A percentile compares a stretch with the other conserved stretches of the same genome.
These are phyloP conservation scores for Nemapogon koenigi DNA, from an alignment of 2,888 invertebrate genomes.

Conservation along the genomic window DNA sequence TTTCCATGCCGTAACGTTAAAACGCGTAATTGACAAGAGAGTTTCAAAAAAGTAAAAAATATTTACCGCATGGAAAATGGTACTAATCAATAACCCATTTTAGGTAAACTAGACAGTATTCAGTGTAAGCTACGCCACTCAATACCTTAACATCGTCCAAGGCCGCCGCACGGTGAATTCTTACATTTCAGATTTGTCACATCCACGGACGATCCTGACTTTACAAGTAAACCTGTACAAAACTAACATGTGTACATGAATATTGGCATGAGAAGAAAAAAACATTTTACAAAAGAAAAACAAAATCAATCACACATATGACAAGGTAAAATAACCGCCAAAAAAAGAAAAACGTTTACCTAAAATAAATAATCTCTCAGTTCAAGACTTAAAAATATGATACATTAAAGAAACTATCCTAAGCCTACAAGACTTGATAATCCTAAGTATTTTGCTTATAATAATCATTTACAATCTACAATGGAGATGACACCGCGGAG, in stretches of 20 bases:
- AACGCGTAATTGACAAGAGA: too few species aligned
- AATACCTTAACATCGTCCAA: conserved; percentile 2
- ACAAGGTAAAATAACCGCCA: background rate
- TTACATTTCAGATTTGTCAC: background rate
- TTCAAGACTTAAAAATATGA: conserved; percentile 57
- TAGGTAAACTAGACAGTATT: background rate
- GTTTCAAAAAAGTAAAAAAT: too few species aligned
- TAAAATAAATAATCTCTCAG: conserved; percentile 15
- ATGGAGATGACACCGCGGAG: too few species aligned
- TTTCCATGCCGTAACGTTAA: too few species aligned
- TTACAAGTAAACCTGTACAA: conserved; percentile 8
- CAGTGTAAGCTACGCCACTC: conserved; percentile 1
- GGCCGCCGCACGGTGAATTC: background rate
- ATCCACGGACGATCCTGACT: background rate
- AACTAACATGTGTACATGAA: conserved; percentile 6
- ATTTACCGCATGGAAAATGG: too few species aligned
- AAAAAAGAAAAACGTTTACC: background rate
- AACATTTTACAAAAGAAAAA: background rate
- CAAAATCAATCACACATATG: background rate
- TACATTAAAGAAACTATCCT: too few species aligned
- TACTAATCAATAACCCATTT: too few species aligned
- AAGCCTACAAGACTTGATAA: too few species aligned
- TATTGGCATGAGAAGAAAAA: too few species aligned
- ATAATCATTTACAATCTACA: too few species aligned
- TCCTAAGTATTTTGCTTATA: too few species aligned